These are phyloP conservation scores for Halichoeres trimaculatus DNA, from an alignment of 2,113 vertebrate species.

Conservation along the genomic window DNA sequence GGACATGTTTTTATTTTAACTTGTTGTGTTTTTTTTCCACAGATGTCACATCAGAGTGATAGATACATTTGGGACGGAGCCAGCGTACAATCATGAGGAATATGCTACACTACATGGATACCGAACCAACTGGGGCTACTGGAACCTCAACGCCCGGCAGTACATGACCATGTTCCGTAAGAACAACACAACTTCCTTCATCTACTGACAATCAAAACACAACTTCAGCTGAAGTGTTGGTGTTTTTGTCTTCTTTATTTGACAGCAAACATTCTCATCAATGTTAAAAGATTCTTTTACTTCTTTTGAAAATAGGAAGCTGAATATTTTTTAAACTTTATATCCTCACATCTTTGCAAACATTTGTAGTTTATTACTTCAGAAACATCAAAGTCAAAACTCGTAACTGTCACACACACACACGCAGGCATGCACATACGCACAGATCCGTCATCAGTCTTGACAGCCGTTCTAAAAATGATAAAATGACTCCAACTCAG, in stretches of 20 bases:
- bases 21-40: conserved; percentile 20
- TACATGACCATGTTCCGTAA: conserved; percentile 99
- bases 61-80: conserved; percentile 97
- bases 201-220: not conserved
- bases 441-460: conserved; percentile 16
- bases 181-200: conserved; percentile 51
- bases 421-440: not conserved
- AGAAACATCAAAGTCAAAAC: conserved; percentile 2
- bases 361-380: not conserved
- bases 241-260: no score
- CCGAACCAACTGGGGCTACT: conserved; percentile 99
- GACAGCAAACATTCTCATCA: not conserved
- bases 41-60: conserved; percentile 97
- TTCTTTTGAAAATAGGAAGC: not conserved
- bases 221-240: no score
- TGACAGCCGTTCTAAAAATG: conserved; percentile 35
- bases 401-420: conserved; percentile 3
- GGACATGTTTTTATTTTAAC: not conserved
- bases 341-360: not conserved
- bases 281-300: not conserved
- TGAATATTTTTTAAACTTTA: not conserved
- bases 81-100: conserved; percentile 96
- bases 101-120: conserved; percentile 94
- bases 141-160: conserved; percentile 95
- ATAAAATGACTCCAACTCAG: conserved; percentile 29